Evolutionary conservation across 2,888 invertebrate genomes (phyloP).

Genomic region (Apantesis nais): DNA sequence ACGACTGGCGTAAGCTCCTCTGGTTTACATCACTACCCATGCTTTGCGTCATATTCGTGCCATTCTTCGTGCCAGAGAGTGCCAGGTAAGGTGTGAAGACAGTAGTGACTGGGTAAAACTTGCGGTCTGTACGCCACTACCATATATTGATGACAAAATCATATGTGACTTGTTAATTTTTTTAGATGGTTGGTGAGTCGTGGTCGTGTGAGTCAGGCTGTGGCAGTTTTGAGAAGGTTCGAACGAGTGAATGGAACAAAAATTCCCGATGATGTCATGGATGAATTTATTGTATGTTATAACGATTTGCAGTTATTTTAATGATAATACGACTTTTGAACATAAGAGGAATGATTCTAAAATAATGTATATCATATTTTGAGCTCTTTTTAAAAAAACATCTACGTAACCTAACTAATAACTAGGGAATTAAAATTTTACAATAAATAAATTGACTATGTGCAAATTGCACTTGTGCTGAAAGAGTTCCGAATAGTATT

Average conservation of each 20-base stretch:
- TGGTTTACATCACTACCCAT: constrained; percentile 75
- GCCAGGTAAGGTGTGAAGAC: constrained; percentile 63
- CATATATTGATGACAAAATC: neutral
- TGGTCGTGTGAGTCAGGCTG: constrained; percentile 73
- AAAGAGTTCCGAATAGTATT: neutral
- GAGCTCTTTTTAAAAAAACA: too few relatives aligned
- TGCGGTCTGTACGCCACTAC: neutral
- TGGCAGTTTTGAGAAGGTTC: constrained; percentile 71
- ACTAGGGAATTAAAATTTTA: too few relatives aligned
- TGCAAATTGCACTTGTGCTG: too few relatives aligned
- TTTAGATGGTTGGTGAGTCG: constrained; percentile 74
- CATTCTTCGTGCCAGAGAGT: constrained; percentile 78
- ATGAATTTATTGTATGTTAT: constrained; percentile 77
- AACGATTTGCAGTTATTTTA: neutral
- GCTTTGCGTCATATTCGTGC: constrained; percentile 63
- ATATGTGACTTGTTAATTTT: constrained; percentile 10
- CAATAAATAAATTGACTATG: too few relatives aligned
- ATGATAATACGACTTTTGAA: too few relatives aligned
- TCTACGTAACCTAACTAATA: too few relatives aligned
- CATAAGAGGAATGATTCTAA: too few relatives aligned
- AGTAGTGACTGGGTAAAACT: neutral
- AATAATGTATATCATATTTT: too few relatives aligned
- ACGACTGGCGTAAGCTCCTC: constrained; percentile 75
- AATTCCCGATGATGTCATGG: constrained; percentile 77
- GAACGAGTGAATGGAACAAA: constrained; percentile 75